Evolutionary conservation across 2,888 invertebrate genomes (phyloP).

Genomic region (Leptura quadrifasciata): DNA sequence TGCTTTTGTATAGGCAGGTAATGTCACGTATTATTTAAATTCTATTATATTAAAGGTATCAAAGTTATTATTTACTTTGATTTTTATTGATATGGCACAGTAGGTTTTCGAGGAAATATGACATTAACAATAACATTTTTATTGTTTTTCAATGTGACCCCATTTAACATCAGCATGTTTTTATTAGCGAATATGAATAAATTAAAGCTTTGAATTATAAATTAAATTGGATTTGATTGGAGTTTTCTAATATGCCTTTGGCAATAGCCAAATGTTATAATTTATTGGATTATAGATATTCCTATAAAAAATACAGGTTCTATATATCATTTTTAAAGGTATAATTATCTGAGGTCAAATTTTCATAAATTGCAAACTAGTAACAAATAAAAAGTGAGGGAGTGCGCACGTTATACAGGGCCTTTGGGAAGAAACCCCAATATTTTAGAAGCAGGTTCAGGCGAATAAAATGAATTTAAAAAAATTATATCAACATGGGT

Average conservation of each 20-base stretch:
- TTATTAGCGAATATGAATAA: conserved; percentile 10
- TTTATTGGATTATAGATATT: conserved; percentile 5
- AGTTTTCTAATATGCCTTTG: conserved; percentile 9
- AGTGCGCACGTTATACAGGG: too few relatives aligned
- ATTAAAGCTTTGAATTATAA: conserved; percentile 16
- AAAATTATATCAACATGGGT: too few relatives aligned
- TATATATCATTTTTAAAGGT: background rate
- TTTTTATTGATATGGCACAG: conserved; percentile 26
- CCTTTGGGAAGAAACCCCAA: too few relatives aligned
- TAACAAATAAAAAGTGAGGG: too few relatives aligned
- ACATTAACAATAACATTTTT: conserved; percentile 22
- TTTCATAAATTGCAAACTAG: background rate
- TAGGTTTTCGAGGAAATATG: conserved; percentile 20
- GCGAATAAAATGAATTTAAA: too few relatives aligned
- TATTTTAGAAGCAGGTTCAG: too few relatives aligned
- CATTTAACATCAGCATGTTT: background rate
- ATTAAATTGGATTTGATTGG: conserved; percentile 1
- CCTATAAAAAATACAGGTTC: background rate
- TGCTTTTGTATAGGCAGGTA: conserved; percentile 48
- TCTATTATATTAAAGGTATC: conserved; percentile 40
- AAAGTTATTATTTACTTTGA: conserved; percentile 42
- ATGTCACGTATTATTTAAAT: conserved; percentile 49
- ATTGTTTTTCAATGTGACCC: conserved; percentile 24
- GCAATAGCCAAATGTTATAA: background rate
- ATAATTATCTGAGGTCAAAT: background rate